Percentiles rank a stretch among this genome's conserved stretches.
Evolutionary conservation across 2,113 vertebrate species (phyloP).

Genomic region (Xenotilapia longispinis): DNA sequence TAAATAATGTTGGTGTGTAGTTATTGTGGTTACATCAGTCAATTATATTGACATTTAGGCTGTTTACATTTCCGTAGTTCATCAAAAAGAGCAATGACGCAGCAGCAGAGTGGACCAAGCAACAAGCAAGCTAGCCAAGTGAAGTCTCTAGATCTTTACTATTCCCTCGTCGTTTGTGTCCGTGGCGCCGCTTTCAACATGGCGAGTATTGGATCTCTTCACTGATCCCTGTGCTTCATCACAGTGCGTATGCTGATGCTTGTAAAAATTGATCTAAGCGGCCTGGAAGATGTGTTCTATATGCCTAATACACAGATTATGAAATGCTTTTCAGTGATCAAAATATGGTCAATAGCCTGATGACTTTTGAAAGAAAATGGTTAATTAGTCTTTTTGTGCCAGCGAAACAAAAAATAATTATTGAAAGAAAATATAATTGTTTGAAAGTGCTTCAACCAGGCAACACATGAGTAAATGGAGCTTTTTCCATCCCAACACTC

Average conservation of each 20-base stretch:
- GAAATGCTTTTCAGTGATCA: background rate
- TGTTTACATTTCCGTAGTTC: background rate
- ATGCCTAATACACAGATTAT: constrained; percentile 28
- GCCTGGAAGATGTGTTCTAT: background rate
- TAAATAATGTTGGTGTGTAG: background rate
- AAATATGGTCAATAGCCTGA: background rate
- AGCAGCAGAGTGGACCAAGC: background rate
- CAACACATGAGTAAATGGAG: background rate
- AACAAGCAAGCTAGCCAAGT: background rate
- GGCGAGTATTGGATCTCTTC: constrained; percentile 1
- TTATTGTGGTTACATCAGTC: background rate
- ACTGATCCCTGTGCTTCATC: constrained; percentile 24
- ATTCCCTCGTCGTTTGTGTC: background rate
- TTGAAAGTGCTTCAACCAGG: background rate
- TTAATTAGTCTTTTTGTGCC: background rate
- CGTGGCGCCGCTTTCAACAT: constrained; percentile 14
- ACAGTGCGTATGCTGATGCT: background rate
- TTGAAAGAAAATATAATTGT: background rate
- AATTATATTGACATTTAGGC: background rate
- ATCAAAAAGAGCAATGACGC: background rate
- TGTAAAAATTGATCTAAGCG: background rate
- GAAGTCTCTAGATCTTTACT: background rate
- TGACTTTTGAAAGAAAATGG: background rate
- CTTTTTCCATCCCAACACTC: background rate
- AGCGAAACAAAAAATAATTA: background rate